Evolutionary conservation across 2,113 vertebrate species (phyloP), one percentile per base, ranked within the genome.

Genomic region (Phaethornis superciliosus): DNA sequence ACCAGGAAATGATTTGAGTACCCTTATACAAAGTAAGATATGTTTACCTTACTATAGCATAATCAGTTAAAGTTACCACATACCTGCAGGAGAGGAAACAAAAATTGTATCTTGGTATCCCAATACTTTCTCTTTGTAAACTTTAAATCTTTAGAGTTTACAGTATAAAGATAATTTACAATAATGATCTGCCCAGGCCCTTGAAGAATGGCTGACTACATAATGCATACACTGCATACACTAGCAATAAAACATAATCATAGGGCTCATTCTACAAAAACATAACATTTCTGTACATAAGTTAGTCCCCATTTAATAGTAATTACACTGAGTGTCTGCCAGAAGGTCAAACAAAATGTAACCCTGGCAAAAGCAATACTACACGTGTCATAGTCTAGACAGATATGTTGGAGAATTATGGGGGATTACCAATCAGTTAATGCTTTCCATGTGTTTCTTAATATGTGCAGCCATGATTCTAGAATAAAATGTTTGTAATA

Each of bases 281-380:
- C 55, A 70, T 74, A 86, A 79, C 55, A n/a, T 87, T 93, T 97
- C 89, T 94, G 97, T 95, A 95, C 76, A 96, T 79, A 96, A 97
- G 97, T 97, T 95, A 97, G 64, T 42, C 90, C 27, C 63, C 69
- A 91, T 95, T 97, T 95, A 40, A 40, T 21, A 96, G 85, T 94
- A 96, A 94, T 96, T 96, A 96, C 67, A 96, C 15, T 94, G 65
- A 87, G 94, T 77, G 79, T 54, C 72, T 95, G 83, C 76, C 76
- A 80, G 80, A 94, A 97, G 97, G 96, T 96, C 95, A 96, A 93
- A 65, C 44, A 81, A 86, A 95, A 89, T 54, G 68, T 16, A 95
- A 93, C 75, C 81, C n/a, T 26, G 9, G 79, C 54, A 94, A 90
- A 86, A 96, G 90, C 9, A 67, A 88, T 32, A 65, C 49, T 82